Evolutionary conservation across 2,113 vertebrate genomes (phyloP).

Genomic region (Rafetus swinhoei): DNA sequence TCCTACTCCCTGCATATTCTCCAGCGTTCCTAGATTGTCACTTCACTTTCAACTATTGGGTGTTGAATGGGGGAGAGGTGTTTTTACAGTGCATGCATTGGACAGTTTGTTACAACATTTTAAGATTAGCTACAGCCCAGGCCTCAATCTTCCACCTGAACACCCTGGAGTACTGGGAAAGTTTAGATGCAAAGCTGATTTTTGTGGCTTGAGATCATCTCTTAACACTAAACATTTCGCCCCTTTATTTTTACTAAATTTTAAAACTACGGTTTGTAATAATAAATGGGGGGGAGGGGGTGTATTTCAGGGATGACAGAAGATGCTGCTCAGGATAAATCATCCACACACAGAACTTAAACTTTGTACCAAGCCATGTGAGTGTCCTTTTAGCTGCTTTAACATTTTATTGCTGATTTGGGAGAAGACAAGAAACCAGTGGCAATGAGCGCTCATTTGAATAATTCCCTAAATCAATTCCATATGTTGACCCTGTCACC

Average conservation of each 20-base stretch:
- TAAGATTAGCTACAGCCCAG: conserved; percentile 32
- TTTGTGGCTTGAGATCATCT: conserved; percentile 14
- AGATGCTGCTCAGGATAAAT: neutral
- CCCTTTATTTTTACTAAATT: neutral
- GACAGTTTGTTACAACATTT: conserved; percentile 40
- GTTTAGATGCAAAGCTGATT: conserved; percentile 25
- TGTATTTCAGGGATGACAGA: neutral
- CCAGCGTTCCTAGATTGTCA: conserved; percentile 11
- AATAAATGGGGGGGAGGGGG: neutral
- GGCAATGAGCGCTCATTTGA: conserved; percentile 58
- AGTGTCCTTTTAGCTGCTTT: neutral
- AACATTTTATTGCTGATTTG: conserved; percentile 47
- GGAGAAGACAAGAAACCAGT: conserved; percentile 47
- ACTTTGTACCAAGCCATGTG: neutral
- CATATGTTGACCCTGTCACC: conserved; percentile 71
- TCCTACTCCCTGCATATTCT: conserved; percentile 34
- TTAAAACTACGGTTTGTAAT: neutral
- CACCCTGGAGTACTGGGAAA: conserved; percentile 48
- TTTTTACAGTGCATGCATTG: conserved; percentile 51
- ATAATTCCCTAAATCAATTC: conserved; percentile 69
- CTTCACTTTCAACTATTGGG: neutral
- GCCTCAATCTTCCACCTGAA: conserved; percentile 41
- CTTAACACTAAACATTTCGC: neutral
- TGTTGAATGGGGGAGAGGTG: neutral
- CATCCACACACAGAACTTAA: neutral